Evolutionary conservation across 2,113 vertebrate species (phyloP).

Genomic region (Halichoeres trimaculatus): DNA sequence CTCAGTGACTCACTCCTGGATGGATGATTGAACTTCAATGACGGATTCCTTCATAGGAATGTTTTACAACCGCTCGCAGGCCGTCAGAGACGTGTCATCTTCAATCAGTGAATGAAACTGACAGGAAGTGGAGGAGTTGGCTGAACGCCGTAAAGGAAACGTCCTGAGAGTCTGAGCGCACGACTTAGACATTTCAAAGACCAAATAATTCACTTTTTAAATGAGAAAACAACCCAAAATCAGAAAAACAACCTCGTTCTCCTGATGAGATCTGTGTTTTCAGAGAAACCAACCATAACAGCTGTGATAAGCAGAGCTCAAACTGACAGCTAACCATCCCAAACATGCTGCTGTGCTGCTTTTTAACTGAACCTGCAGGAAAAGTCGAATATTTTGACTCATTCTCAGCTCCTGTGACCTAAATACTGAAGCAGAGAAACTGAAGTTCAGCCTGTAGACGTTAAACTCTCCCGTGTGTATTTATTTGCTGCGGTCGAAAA

Average conservation of each 20-base stretch:
- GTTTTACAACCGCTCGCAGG: not conserved
- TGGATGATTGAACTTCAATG: not conserved
- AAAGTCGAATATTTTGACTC: not conserved
- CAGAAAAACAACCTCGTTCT: no score
- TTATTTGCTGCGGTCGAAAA: no score
- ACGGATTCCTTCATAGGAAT: not conserved
- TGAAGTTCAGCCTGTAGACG: no score
- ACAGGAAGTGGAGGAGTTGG: not conserved
- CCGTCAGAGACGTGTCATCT: not conserved
- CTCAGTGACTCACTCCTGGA: not conserved
- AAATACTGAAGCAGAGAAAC: not conserved
- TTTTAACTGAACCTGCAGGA: no score
- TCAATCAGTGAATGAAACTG: not conserved
- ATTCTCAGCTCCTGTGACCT: not conserved
- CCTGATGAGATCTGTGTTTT: no score
- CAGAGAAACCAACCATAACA: no score
- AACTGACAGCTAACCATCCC: not conserved
- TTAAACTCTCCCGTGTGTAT: no score
- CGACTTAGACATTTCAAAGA: not conserved
- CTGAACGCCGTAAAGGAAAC: not conserved
- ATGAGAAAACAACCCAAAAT: no score
- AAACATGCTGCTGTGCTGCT: not conserved
- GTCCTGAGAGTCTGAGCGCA: slow-evolving; percentile 1
- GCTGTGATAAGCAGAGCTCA: not conserved
- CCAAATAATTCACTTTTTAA: no score